Evolutionary conservation across 1,140 invertebrate species (phyloP).

Genomic region (Heliothis subflexa): DNA sequence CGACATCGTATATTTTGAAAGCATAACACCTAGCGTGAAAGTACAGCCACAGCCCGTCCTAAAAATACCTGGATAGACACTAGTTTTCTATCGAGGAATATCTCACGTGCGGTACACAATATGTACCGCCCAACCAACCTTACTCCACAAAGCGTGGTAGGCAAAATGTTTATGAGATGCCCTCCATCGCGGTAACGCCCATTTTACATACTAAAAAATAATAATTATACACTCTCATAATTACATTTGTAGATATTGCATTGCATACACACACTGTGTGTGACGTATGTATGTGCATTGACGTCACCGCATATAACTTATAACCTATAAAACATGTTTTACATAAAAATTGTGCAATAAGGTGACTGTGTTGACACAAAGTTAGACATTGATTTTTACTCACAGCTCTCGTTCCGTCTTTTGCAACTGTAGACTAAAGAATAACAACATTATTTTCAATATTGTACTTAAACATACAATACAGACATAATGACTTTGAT

Average conservation of each 20-base stretch:
- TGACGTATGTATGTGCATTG: constrained; percentile 31
- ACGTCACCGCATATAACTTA: constrained; percentile 29
- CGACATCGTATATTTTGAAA: constrained; percentile 33
- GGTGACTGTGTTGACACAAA: constrained; percentile 42
- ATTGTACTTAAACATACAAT: constrained; percentile 32
- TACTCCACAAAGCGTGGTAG: constrained; percentile 74
- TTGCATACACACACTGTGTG: background rate
- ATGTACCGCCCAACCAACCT: constrained; percentile 76
- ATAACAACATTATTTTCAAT: constrained; percentile 55
- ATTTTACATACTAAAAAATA: constrained; percentile 86
- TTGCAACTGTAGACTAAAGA: constrained; percentile 71
- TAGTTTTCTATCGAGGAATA: constrained; percentile 31
- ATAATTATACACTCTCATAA: constrained; percentile 44
- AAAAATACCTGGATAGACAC: constrained; percentile 39
- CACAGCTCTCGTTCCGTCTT: constrained; percentile 72
- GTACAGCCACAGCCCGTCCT: constrained; percentile 55
- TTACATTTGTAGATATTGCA: constrained; percentile 12
- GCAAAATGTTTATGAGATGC: constrained; percentile 81
- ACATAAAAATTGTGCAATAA: constrained; percentile 42
- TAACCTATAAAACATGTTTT: constrained; percentile 13
- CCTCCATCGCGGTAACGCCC: constrained; percentile 84
- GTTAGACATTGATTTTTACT: constrained; percentile 62
- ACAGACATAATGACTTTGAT: constrained; percentile 15
- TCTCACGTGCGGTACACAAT: constrained; percentile 39
- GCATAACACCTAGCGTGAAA: constrained; percentile 55